Evolutionary conservation across 1,140 invertebrate species (phyloP), one percentile per base, ranked within the genome.

Genomic region (Drosophila tristis): DNA sequence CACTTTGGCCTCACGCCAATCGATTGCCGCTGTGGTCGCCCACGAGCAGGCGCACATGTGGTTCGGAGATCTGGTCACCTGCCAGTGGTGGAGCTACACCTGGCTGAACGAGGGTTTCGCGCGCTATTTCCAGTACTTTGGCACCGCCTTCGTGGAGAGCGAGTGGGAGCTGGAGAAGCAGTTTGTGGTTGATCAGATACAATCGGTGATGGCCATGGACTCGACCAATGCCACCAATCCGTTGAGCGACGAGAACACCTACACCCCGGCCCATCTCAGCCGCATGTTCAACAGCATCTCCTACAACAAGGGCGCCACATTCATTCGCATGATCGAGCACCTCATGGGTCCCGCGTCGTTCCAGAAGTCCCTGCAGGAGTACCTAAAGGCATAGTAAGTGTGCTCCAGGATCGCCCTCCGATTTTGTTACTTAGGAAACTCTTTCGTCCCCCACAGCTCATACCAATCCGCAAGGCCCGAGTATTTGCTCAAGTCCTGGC

Each of bases 271-370:
- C 0, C 91, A 94, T 57, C 92, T 94, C 1, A 89, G 91, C 5
- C 86, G 86, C 6, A 94, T 94, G 92, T 95, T 95, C 68, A 93
- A 93, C 16, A 92, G 92, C 11, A 93, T 95, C 53, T 93, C 93
- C 1, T 95, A 95, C 68, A 94, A 93, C 56, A 95, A 95, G 90
- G 95, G 94, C 23, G 95, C 94, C 2, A 93, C 94, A 9, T 90
- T 97, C 11, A 94, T 97, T 15, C 93, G 96, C 64, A 97, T 97
- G 96, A 95, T 96, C 78, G 93, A 95, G 71, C 94, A 95, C 78
- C 94, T 95, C 35, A 92, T 97, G n/a, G 95, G 95, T 4, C 91
- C 93, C 31, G 90, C 93, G 0, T 93, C 93, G 1, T 96, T 97
- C 84, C 91, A 93, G 75, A 86, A 92, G 56, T 95, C 95, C 4